These are phyloP conservation scores for Scartelaos histophorus DNA, from an alignment of 2,113 vertebrate species.

Conservation along the genomic window DNA sequence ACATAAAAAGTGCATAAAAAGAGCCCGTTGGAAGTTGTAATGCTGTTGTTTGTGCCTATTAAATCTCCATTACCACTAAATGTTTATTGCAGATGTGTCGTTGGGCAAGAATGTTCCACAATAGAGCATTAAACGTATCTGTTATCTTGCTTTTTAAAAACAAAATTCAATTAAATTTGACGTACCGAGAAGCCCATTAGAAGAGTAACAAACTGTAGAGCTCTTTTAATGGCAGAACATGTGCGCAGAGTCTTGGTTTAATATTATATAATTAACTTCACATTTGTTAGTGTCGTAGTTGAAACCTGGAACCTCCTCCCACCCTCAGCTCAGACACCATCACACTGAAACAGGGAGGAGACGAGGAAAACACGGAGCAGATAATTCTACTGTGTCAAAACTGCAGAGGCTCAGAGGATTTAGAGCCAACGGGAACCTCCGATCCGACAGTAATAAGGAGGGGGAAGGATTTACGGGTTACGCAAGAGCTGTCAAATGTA, in stretches of 20 bases:
- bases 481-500: slow-evolving; percentile 40
- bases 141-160: too few relatives aligned
- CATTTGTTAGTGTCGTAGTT: neutral
- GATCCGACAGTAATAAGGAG: neutral
- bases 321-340: slow-evolving; percentile 24
- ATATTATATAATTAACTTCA: neutral
- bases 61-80: too few relatives aligned
- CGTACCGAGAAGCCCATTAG: too few relatives aligned
- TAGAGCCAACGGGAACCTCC: slow-evolving; percentile 28
- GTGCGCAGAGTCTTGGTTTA: neutral
- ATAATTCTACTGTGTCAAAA: slow-evolving; percentile 51
- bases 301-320: slow-evolving; percentile 33
- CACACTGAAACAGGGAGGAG: slow-evolving; percentile 18
- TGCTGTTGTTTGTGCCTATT: too few relatives aligned
- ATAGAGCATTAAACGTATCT: too few relatives aligned
- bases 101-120: too few relatives aligned
- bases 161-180: too few relatives aligned
- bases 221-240: too few relatives aligned
- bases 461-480: slow-evolving; percentile 28
- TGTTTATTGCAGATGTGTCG: too few relatives aligned
- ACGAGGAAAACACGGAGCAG: slow-evolving; percentile 38
- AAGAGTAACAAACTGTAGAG: too few relatives aligned
- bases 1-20: too few relatives aligned
- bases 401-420: slow-evolving; percentile 61
- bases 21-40: too few relatives aligned